A percentile compares a stretch with the other conserved stretches of the same genome.
Conservation (phyloP, 2,888 invertebrate species). For the Iselma pallidipennis region DNA sequence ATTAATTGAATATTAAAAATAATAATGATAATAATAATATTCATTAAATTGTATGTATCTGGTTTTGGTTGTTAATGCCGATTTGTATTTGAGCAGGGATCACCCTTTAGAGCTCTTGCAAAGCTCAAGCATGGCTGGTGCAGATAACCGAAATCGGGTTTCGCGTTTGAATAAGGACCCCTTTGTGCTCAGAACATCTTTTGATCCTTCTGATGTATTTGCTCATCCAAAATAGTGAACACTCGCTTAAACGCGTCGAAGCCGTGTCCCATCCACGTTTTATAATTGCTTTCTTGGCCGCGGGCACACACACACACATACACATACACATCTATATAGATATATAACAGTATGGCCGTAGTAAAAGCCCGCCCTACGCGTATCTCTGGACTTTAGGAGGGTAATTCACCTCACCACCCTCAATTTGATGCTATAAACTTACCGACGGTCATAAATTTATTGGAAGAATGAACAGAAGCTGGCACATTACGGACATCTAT, state of each 20-base stretch:
- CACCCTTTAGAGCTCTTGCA: background rate
- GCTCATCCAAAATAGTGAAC: conserved; percentile 40
- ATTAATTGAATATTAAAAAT: background rate
- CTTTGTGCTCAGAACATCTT: conserved; percentile 51
- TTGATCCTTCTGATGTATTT: conserved; percentile 54
- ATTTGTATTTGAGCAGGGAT: background rate
- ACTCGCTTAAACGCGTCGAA: conserved; percentile 45
- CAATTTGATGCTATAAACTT: background rate
- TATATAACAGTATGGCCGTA: no score
- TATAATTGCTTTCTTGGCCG: conserved; percentile 53
- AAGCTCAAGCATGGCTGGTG: conserved; percentile 34
- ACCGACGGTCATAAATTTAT: conserved; percentile 42
- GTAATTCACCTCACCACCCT: background rate
- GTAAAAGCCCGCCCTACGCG: no score
- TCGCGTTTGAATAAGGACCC: conserved; percentile 52
- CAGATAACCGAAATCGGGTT: conserved; percentile 54
- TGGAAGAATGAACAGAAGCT: conserved; percentile 43
- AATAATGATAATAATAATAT: no score
- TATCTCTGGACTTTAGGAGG: no score
- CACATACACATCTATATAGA: no score
- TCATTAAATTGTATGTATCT: background rate
- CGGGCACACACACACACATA: no score
- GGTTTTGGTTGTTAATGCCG: background rate
- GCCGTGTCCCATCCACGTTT: conserved; percentile 47
- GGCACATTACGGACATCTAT: conserved; percentile 41